These are phyloP conservation scores for Notothenia coriiceps DNA, from an alignment of 2,113 vertebrate species.

Conservation along the genomic window DNA sequence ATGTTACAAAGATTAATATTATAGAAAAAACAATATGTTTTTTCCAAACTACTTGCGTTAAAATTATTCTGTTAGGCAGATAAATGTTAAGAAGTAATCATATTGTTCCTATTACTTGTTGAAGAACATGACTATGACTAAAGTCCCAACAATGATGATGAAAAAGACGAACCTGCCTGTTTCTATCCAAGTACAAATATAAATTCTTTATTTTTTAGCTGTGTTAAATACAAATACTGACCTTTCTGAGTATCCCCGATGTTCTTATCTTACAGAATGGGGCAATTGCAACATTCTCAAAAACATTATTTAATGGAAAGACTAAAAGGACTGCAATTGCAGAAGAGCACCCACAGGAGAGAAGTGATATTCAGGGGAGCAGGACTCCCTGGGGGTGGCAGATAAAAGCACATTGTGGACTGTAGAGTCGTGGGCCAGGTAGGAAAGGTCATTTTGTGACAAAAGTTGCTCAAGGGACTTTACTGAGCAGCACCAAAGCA, in stretches of 20 bases:
- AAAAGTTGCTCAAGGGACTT: conserved; percentile 73
- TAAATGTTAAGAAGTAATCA: not conserved
- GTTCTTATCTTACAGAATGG: conserved; percentile 54
- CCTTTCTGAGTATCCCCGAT: conserved; percentile 43
- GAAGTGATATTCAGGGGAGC: conserved; percentile 71
- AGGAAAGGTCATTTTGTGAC: conserved; percentile 77
- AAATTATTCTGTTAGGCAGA: not conserved
- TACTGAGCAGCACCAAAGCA: conserved; percentile 58
- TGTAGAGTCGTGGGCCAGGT: conserved; percentile 65
- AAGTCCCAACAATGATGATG: not conserved
- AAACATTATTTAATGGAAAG: conserved; percentile 51
- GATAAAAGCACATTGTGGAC: conserved; percentile 74
- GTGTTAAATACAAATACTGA: conserved; percentile 49
- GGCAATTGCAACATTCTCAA: conserved; percentile 51
- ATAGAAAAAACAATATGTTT: too few species aligned
- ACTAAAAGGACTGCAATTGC: conserved; percentile 49
- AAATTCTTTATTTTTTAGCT: not conserved
- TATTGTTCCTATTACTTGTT: not conserved
- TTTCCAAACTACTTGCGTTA: not conserved
- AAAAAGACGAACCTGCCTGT: not conserved
- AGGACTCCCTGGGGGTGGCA: conserved; percentile 59
- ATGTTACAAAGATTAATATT: too few species aligned
- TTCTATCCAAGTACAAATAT: conserved; percentile 16
- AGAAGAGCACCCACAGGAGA: conserved; percentile 54
- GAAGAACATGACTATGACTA: not conserved